These are phyloP conservation scores for Chiroxiphia lanceolata DNA, from an alignment of 2,797 vertebrate genomes.

Conservation along the genomic window DNA sequence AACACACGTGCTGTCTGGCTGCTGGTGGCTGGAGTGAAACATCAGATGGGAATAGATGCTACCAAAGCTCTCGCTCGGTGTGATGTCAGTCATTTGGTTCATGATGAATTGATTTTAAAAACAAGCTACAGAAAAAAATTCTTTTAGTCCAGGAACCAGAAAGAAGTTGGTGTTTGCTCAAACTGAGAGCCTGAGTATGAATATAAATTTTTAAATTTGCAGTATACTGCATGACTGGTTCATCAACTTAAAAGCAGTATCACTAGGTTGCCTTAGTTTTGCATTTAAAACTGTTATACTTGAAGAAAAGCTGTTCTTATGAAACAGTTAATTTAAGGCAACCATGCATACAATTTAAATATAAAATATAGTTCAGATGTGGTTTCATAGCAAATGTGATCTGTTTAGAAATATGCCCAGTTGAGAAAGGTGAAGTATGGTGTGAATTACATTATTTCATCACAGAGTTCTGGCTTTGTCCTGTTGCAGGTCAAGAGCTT, in stretches of 20 bases:
- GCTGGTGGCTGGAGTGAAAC: background rate
- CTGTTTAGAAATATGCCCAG: background rate
- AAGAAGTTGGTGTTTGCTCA: conserved; percentile 28
- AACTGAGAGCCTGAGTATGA: background rate
- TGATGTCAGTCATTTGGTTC: background rate
- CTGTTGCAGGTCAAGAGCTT: fast-evolving
- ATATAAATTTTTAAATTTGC: background rate
- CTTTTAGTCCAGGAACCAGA: background rate
- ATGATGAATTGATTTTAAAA: conserved; percentile 23
- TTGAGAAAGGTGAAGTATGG: background rate
- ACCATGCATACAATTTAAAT: background rate
- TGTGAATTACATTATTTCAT: background rate
- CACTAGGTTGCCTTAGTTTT: background rate
- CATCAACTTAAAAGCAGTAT: background rate
- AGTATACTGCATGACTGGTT: background rate
- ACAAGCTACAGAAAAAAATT: background rate
- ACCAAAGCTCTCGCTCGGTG: background rate
- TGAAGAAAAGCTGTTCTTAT: background rate
- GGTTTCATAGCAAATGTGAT: background rate
- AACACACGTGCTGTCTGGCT: fast-evolving
- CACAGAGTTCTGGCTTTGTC: background rate
- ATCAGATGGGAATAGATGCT: background rate
- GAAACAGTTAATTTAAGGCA: background rate
- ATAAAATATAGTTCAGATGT: background rate
- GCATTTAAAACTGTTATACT: background rate